phyloP scores from a whole-genome alignment of 2,888 invertebrate genomes.

The Molanna angustata region DNA sequence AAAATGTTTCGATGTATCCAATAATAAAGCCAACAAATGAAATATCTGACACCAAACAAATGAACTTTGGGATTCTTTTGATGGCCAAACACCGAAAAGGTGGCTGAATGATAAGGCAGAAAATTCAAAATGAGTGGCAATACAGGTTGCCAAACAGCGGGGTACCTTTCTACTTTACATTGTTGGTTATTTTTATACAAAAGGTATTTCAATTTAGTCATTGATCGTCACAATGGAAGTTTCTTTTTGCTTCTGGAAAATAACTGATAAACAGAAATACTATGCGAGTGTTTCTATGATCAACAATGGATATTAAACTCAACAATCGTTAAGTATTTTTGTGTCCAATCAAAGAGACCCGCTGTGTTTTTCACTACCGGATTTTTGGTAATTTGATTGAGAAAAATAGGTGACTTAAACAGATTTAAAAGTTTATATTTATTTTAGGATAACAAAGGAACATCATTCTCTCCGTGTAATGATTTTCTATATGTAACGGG shows the following conservation, averaged over 20 bases:
- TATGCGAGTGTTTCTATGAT: constrained; percentile 3
- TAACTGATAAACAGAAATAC: background rate
- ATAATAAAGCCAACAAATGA: no score
- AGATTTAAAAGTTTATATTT: no score
- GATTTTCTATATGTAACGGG: no score
- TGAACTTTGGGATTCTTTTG: no score
- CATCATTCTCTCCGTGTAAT: no score
- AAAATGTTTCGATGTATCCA: no score
- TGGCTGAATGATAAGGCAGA: constrained; percentile 17
- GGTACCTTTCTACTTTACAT: constrained; percentile 26
- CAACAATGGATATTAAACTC: constrained; percentile 6
- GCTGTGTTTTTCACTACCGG: constrained; percentile 27
- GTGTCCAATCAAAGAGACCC: constrained; percentile 8
- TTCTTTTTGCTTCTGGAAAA: constrained; percentile 1
- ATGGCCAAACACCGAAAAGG: no score
- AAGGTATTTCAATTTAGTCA: constrained; percentile 31
- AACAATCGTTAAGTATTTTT: background rate
- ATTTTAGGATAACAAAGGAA: no score
- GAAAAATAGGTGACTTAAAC: no score
- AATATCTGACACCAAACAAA: no score
- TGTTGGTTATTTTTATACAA: constrained; percentile 20
- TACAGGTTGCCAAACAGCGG: constrained; percentile 27
- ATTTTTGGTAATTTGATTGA: no score
- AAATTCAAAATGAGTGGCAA: background rate
- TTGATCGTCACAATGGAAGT: constrained; percentile 29